A percentile compares a stretch with the other conserved stretches of the same genome.
phyloP scores from a whole-genome alignment of 2,888 invertebrate genomes.

The Teleiodes luculella region DNA sequence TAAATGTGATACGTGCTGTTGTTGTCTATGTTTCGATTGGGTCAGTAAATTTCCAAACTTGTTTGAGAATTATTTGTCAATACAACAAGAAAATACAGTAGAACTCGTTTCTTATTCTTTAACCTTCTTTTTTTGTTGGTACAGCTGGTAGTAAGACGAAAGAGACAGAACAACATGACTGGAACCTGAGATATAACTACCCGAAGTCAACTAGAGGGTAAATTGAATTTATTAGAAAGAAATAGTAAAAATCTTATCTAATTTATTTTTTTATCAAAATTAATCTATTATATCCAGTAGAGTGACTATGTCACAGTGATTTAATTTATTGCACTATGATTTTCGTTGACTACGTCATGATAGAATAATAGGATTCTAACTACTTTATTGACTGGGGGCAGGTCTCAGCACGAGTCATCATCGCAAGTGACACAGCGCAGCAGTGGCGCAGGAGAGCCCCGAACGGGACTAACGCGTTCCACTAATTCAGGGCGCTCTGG shows the following conservation, averaged over 20 bases:
- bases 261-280: no score
- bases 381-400: not conserved
- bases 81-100: no score
- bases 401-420: not conserved
- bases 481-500: not conserved
- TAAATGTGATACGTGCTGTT: slow-evolving; percentile 37
- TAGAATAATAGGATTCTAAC: no score
- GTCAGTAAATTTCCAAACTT: slow-evolving; percentile 40
- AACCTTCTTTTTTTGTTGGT: slow-evolving; percentile 21
- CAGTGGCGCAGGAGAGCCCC: slow-evolving; percentile 3
- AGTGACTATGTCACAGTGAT: no score
- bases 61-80: no score
- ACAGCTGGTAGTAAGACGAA: slow-evolving; percentile 50
- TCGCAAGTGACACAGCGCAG: not conserved
- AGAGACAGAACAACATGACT: slow-evolving; percentile 46
- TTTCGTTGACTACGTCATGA: no score
- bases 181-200: slow-evolving; percentile 41
- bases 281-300: no score
- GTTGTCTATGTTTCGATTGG: slow-evolving; percentile 51
- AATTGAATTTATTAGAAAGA: not conserved
- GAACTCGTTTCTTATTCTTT: no score
- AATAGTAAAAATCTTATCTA: no score
- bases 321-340: no score
- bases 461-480: not conserved
- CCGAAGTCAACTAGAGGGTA: not conserved